Conservation (phyloP, 2,888 invertebrate species). For the Lamellibrachia columna region DNA sequence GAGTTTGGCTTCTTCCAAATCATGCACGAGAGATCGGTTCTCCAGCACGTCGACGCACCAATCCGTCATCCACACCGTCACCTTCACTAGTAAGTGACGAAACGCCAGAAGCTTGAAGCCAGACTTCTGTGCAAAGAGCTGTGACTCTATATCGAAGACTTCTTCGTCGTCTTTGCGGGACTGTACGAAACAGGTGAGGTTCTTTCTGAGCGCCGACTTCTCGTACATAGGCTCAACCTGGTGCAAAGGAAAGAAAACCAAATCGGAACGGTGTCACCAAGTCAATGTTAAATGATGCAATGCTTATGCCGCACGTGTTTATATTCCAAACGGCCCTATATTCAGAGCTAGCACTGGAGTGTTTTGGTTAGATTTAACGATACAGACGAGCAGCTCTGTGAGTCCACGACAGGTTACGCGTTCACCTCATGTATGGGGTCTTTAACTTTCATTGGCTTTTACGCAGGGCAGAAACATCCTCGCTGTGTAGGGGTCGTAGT, state of each 20-base stretch:
- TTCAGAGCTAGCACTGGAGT: no score
- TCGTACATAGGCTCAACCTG: not conserved
- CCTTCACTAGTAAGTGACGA: not conserved
- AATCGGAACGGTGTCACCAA: no score
- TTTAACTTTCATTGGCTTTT: no score
- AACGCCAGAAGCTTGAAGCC: not conserved
- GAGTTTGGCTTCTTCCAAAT: conserved; percentile 27
- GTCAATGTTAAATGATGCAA: no score
- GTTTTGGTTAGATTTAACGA: no score
- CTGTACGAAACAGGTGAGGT: not conserved
- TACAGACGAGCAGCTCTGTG: no score
- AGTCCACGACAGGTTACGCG: no score
- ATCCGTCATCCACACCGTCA: not conserved
- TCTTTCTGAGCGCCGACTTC: not conserved
- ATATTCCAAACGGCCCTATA: no score
- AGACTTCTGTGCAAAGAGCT: not conserved
- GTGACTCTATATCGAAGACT: not conserved
- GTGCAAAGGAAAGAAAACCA: not conserved
- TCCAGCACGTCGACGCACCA: conserved; percentile 13
- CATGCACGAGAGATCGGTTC: conserved; percentile 14
- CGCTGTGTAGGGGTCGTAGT: no score
- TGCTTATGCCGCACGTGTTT: no score
- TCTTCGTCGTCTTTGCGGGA: not conserved
- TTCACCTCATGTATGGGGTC: no score
- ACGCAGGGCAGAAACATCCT: no score